These are phyloP conservation scores for Aproaerema taeniolella DNA, from an alignment of 2,888 invertebrate species.

Conservation along the genomic window DNA sequence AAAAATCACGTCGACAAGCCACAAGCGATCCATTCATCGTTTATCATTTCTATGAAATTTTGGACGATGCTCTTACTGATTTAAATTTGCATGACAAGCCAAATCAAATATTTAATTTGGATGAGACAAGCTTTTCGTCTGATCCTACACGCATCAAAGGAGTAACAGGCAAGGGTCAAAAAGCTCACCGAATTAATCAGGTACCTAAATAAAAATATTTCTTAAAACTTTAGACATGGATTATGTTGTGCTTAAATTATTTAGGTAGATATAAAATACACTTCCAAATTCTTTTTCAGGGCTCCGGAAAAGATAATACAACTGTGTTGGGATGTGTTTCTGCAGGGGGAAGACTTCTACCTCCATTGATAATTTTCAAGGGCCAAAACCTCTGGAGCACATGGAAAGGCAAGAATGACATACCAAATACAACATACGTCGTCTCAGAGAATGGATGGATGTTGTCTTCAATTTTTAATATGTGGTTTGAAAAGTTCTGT, in stretches of 20 bases:
- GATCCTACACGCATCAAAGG: too few species aligned
- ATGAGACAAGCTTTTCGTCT: too few species aligned
- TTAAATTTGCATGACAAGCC: constrained; percentile 11
- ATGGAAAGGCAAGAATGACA: constrained; percentile 7
- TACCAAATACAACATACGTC: constrained; percentile 3
- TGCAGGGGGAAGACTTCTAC: constrained; percentile 3
- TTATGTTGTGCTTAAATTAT: background rate
- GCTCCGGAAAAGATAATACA: constrained; percentile 9
- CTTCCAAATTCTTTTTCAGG: constrained; percentile 4
- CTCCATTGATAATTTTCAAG: constrained; percentile 8
- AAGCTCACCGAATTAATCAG: too few species aligned
- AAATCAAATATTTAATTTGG: too few species aligned
- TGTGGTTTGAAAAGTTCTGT: constrained; percentile 12
- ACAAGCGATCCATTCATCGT: constrained; percentile 13
- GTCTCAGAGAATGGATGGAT: constrained; percentile 10
- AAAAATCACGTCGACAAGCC: constrained; percentile 13
- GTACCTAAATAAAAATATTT: too few species aligned
- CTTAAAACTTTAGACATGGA: too few species aligned
- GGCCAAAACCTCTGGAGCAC: constrained; percentile 5
- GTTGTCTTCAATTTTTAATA: constrained; percentile 10
- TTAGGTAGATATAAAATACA: constrained; percentile 1
- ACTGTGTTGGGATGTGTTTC: constrained; percentile 6
- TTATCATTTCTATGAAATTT: constrained; percentile 12
- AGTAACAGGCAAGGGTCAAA: too few species aligned
- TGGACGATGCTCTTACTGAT: constrained; percentile 9